These are phyloP conservation scores for Microcebus jonahi DNA, from an alignment of 2,113 vertebrate species.

Conservation along the genomic window DNA sequence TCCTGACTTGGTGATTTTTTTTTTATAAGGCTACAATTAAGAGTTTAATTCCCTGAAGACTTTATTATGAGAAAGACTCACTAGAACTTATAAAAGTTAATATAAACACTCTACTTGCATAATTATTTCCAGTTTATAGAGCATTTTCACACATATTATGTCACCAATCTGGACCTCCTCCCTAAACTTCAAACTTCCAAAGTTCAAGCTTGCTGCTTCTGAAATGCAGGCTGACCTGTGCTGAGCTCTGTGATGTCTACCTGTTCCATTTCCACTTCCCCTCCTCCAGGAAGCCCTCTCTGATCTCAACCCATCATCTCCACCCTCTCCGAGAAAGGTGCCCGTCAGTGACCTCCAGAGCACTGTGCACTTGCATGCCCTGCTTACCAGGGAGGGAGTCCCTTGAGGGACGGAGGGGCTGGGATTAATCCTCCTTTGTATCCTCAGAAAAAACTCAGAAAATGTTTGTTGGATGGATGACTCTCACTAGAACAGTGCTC, in stretches of 20 bases:
- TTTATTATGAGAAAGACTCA: neutral
- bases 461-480: neutral
- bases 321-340: neutral
- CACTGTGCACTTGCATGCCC: too few relatives aligned
- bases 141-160: neutral
- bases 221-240: neutral
- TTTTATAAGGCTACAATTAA: neutral
- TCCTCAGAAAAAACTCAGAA: neutral
- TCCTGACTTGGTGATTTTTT: neutral
- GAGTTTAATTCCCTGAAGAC: neutral
- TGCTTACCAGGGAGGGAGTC: neutral
- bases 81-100: neutral
- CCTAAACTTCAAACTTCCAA: neutral
- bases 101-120: neutral
- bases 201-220: neutral
- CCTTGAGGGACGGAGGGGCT: neutral
- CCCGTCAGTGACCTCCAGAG: neutral
- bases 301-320: neutral
- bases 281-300: neutral
- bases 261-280: too few relatives aligned
- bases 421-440: neutral
- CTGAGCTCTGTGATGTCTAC: neutral
- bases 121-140: slow-evolving; percentile 8
- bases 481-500: neutral
- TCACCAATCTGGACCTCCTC: neutral